Percentiles rank a stretch among this genome's conserved stretches.
Conservation (phyloP, 1,140 invertebrate species). For the Anoplophora glabripennis region DNA sequence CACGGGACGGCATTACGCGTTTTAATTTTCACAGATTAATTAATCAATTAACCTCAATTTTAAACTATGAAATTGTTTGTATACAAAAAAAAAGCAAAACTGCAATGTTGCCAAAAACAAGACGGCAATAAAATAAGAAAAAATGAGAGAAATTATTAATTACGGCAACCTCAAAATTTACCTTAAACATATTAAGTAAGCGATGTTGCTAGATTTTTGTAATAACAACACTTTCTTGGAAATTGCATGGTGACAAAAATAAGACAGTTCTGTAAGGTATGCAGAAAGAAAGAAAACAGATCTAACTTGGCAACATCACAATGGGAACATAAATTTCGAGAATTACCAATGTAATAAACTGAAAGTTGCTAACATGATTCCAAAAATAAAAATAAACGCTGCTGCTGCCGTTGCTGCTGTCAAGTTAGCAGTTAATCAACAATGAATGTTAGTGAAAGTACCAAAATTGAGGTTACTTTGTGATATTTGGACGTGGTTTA, state of each 20-base stretch:
- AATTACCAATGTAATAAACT: no score
- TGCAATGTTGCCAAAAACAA: neutral
- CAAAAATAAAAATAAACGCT: no score
- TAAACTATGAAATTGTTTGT: conserved; percentile 11
- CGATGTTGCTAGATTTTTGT: neutral
- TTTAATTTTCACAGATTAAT: neutral
- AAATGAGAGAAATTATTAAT: neutral
- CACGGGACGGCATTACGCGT: neutral
- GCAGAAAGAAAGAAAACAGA: no score
- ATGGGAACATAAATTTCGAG: no score
- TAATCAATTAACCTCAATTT: conserved; percentile 18
- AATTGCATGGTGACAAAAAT: no score
- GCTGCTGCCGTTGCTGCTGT: no score
- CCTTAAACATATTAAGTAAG: neutral
- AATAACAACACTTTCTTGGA: no score
- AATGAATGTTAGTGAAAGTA: neutral
- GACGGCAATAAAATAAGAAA: neutral
- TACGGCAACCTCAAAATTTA: neutral
- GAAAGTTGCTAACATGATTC: no score
- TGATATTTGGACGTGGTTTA: neutral
- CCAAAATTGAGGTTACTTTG: neutral
- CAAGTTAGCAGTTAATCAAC: no score
- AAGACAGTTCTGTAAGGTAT: no score
- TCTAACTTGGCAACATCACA: no score
- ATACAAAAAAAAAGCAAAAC: conserved; percentile 8